phyloP scores from a whole-genome alignment of 2,888 invertebrate genomes.

The Monopis laevigella region DNA sequence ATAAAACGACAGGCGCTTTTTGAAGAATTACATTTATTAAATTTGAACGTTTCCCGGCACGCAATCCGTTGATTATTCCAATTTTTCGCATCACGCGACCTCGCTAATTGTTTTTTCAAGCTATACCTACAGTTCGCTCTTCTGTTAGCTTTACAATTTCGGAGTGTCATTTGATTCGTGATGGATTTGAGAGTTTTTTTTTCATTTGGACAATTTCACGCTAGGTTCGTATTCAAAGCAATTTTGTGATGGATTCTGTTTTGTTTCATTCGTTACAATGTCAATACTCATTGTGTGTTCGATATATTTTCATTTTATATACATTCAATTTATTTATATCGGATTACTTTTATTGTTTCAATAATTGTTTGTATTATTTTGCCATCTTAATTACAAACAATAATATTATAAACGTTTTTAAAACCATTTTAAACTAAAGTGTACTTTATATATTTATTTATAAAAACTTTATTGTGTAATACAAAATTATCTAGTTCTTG shows the following conservation, averaged over 20 bases:
- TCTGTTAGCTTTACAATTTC: constrained; percentile 60
- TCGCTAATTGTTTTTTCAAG: constrained; percentile 57
- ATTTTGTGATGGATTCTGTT: constrained; percentile 10
- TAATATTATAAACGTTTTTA: too few relatives aligned
- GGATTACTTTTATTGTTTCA: too few relatives aligned
- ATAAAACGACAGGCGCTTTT: constrained; percentile 17
- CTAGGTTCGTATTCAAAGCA: constrained; percentile 25
- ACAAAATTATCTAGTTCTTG: too few relatives aligned
- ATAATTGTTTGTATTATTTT: too few relatives aligned
- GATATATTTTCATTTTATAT: too few relatives aligned
- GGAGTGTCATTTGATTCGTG: constrained; percentile 64
- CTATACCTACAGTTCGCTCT: constrained; percentile 43
- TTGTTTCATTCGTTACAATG: constrained; percentile 6
- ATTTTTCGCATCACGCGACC: constrained; percentile 46
- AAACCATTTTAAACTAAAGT: too few relatives aligned
- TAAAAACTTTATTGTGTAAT: too few relatives aligned
- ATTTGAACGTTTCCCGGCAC: constrained; percentile 35
- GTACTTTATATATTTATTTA: too few relatives aligned
- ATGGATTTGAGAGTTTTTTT: constrained; percentile 53
- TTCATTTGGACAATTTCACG: constrained; percentile 63
- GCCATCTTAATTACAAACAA: too few relatives aligned
- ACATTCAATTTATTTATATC: too few relatives aligned
- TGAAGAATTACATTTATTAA: constrained; percentile 46
- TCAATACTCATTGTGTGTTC: neutral
- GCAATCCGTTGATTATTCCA: constrained; percentile 49